Percentiles rank a stretch among this genome's conserved stretches.
Conservation (phyloP, 2,888 invertebrate genomes). For the Tinea semifulvella region DNA sequence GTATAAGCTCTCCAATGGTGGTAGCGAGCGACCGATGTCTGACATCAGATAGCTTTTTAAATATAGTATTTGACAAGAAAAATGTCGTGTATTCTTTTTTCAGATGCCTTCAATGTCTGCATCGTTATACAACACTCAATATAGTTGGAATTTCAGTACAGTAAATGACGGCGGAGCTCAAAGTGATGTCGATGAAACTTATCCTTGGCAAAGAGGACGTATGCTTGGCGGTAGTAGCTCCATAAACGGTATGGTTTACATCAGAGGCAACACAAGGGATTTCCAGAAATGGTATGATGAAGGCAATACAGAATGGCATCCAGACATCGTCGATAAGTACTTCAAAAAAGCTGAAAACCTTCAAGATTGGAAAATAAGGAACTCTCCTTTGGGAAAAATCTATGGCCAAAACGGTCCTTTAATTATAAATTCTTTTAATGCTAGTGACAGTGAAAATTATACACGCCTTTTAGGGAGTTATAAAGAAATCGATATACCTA, state of each 20-base stretch:
- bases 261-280: slow-evolving; percentile 45
- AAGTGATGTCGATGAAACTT: slow-evolving; percentile 48
- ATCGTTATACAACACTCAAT: slow-evolving; percentile 29
- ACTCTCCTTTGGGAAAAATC: slow-evolving; percentile 24
- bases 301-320: slow-evolving; percentile 66
- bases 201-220: slow-evolving; percentile 64
- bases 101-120: slow-evolving; percentile 12
- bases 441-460: slow-evolving; percentile 36
- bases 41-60: too few relatives aligned
- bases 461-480: slow-evolving; percentile 40
- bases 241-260: slow-evolving; percentile 56
- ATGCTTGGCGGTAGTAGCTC: slow-evolving; percentile 57
- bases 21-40: too few relatives aligned
- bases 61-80: too few relatives aligned
- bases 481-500: slow-evolving; percentile 45
- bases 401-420: slow-evolving; percentile 55
- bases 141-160: slow-evolving; percentile 85
- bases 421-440: slow-evolving; percentile 48
- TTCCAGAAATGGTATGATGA: slow-evolving; percentile 48
- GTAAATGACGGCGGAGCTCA: slow-evolving; percentile 77
- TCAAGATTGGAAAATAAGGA: slow-evolving; percentile 27
- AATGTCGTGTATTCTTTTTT: slow-evolving; percentile 6
- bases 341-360: slow-evolving; percentile 60
- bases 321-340: slow-evolving; percentile 52
- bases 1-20: too few relatives aligned